Base-by-base conservation (phyloP, 2,888 invertebrate species). In the Matsumyia berberina region DNA sequence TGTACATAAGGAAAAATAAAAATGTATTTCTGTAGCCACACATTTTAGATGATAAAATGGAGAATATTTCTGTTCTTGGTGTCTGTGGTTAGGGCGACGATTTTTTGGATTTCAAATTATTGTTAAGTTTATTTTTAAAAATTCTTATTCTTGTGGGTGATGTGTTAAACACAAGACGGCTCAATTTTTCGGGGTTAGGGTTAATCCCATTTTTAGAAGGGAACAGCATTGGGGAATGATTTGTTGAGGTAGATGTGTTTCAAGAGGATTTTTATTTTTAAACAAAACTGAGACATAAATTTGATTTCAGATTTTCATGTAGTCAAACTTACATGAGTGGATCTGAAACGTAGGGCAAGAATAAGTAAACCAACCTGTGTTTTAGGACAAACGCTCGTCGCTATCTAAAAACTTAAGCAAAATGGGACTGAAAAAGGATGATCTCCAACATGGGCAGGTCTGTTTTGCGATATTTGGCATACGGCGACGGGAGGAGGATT, bases 71-170 rank as follows among this genome's bases (percentile, higher is more conserved):
- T 24, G 24, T 24, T 9, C 42, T 35, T 42, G 33, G 78, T 83
- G 78, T 62, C 82, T 73, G 83, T 83, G 78, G 83, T 83, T 51
- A 78, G 73, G 78, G 82, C 72, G 78, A 67, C 42, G 72, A 67
- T 80, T 79, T 55, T 49, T 29, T 29, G 5, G 7, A 69, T 53
- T 15, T 12, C 17, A 74, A 12, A 53, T 49, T 44, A 1, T 7
- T 35, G 33, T 42, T 19, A 33, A 62, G 24, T 42, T 51, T 81
- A 46, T 70, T 76, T 81, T 44, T 64, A 44, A 64, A 73, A 42
- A 15, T 31, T 24, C 15, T 57, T 35, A 57, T 64, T 70, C 29
- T 15, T 66, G 69, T 76, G 81, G 81, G 69, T 35, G 49, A 81
- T 42, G 76, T 64, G 74, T 81, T 81, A 76, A 67, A 81, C 76